phyloP scores from a whole-genome alignment of 2,113 vertebrate genomes.

The Plotosus lineatus region DNA sequence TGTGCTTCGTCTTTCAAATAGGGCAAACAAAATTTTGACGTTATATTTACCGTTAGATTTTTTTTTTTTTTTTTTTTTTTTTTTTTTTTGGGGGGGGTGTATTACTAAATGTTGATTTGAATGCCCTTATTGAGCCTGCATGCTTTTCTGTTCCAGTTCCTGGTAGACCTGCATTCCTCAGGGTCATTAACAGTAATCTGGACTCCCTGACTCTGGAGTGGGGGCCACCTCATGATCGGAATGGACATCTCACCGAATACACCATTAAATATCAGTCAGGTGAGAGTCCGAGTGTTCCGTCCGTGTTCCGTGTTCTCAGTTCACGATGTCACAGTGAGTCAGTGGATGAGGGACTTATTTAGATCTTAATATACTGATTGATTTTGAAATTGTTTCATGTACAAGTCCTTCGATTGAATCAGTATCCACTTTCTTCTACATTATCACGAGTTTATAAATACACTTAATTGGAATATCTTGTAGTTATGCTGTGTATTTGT shows the following conservation, averaged over 20 bases:
- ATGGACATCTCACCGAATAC: constrained; percentile 88
- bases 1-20: too few relatives aligned
- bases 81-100: too few relatives aligned
- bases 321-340: not conserved
- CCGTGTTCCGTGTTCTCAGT: not conserved
- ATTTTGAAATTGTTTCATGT: not conserved
- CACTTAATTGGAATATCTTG: not conserved
- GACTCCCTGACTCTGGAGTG: constrained; percentile 91
- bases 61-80: too few relatives aligned
- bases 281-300: constrained; percentile 69
- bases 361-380: not conserved
- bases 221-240: constrained; percentile 84
- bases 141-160: constrained; percentile 76
- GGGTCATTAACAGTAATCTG: constrained; percentile 77
- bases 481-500: not conserved
- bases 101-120: too few relatives aligned
- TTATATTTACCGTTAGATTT: too few relatives aligned
- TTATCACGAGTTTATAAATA: not conserved
- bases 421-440: not conserved
- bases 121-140: not conserved
- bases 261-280: constrained; percentile 91
- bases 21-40: too few relatives aligned
- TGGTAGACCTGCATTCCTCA: constrained; percentile 80
- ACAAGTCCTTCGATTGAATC: not conserved
- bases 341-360: not conserved